phyloP scores from a whole-genome alignment of 1,140 invertebrate species.

The Pseudobourletiella spinata region DNA sequence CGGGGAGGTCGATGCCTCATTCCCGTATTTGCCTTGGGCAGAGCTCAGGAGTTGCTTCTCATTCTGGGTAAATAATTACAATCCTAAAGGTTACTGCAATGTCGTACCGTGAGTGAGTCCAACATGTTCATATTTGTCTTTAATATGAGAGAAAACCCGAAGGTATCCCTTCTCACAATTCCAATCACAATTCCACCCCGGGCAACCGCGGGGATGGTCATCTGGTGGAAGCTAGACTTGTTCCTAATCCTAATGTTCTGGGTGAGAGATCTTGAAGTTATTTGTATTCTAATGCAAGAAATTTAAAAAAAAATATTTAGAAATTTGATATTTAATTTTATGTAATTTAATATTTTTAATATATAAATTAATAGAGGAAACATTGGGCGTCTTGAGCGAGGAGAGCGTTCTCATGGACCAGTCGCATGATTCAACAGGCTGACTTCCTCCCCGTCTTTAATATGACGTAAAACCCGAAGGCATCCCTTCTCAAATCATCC shows the following conservation, averaged over 20 bases:
- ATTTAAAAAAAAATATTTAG: no score
- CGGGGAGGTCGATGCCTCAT: conserved; percentile 95
- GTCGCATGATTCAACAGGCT: conserved; percentile 14
- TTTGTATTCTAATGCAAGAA: no score
- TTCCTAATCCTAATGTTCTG: conserved; percentile 43
- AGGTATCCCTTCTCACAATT: no score
- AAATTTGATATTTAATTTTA: no score
- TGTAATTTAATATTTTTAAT: no score
- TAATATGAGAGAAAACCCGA: no score
- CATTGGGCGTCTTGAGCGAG: conserved; percentile 37
- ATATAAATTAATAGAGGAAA: no score
- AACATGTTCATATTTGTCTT: no score
- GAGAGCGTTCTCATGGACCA: conserved; percentile 34
- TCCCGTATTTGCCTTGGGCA: conserved; percentile 94
- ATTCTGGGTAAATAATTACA: conserved; percentile 71
- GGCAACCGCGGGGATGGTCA: conserved; percentile 42
- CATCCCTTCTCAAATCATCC: conserved; percentile 31
- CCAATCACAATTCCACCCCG: conserved; percentile 62
- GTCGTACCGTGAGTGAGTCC: no score
- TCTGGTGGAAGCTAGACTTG: conserved; percentile 49
- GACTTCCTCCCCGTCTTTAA: conserved; percentile 28
- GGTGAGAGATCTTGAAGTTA: not conserved
- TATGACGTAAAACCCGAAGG: conserved; percentile 19
- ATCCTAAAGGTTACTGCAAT: no score
- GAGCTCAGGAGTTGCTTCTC: conserved; percentile 91